phyloP scores from a whole-genome alignment of 2,113 vertebrate species.

The Cyprinodon variegatus region DNA sequence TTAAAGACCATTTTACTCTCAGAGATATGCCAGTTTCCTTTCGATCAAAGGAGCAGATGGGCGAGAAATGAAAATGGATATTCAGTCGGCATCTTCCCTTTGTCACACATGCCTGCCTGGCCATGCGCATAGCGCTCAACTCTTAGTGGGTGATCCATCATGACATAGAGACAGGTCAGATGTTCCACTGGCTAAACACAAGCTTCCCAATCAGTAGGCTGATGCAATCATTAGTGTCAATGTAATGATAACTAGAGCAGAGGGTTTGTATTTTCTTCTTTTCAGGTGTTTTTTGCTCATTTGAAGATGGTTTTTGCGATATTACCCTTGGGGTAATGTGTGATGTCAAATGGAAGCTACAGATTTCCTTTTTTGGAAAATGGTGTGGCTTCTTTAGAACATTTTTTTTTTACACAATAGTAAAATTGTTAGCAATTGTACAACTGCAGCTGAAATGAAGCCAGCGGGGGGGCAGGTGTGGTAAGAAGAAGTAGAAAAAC shows the following conservation, averaged over 20 bases:
- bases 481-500: conserved; percentile 46
- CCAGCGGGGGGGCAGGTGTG: conserved; percentile 63
- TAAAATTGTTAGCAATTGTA: conserved; percentile 55
- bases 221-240: conserved; percentile 34
- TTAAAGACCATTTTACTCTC: conserved; percentile 62
- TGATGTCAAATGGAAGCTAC: conserved; percentile 43
- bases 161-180: conserved; percentile 71
- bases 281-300: conserved; percentile 29
- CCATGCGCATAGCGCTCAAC: conserved; percentile 53
- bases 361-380: conserved; percentile 51
- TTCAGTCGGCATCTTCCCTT: conserved; percentile 69
- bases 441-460: conserved; percentile 52
- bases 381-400: conserved; percentile 63
- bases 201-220: conserved; percentile 59
- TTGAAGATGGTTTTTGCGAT: background rate
- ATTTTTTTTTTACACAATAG: conserved; percentile 58
- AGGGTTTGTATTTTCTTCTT: conserved; percentile 24
- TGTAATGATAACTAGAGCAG: conserved; percentile 39
- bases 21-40: conserved; percentile 62
- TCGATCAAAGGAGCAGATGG: conserved; percentile 71
- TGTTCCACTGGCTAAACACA: conserved; percentile 68
- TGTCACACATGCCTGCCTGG: conserved; percentile 70
- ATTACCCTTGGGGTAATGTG: conserved; percentile 12
- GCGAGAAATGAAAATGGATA: conserved; percentile 76
- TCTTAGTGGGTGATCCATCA: conserved; percentile 76